These are phyloP conservation scores for Argyresthia albistria DNA, from an alignment of 2,888 invertebrate species.

Conservation along the genomic window DNA sequence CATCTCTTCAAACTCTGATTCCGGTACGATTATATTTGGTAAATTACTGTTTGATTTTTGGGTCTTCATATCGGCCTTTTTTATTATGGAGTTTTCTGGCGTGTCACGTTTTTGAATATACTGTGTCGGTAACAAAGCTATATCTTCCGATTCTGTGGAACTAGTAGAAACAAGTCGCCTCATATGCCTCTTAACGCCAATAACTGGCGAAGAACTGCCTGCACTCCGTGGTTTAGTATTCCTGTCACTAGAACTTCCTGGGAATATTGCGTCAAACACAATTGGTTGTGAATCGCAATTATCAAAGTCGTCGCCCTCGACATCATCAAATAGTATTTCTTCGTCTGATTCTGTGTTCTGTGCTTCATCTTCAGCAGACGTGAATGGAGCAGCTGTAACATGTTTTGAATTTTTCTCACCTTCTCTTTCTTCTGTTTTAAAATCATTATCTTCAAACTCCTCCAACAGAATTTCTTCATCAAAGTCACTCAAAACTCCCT, in stretches of 20 bases:
- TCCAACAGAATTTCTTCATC: constrained; percentile 23
- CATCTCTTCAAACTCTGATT: constrained; percentile 18
- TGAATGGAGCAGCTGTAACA: background rate
- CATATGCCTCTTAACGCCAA: constrained; percentile 9
- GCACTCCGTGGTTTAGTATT: background rate
- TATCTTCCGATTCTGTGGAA: constrained; percentile 39
- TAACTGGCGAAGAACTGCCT: background rate
- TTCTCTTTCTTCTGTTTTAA: background rate
- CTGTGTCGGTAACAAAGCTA: constrained; percentile 29
- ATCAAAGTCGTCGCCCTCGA: constrained; percentile 26
- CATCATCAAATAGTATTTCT: constrained; percentile 39
- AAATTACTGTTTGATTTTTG: background rate
- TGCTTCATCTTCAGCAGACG: background rate
- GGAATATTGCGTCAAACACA: constrained; percentile 24
- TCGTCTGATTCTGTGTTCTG: background rate
- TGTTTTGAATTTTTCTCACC: background rate
- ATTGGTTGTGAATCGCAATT: constrained; percentile 37
- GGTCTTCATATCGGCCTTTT: background rate
- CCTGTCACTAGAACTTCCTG: constrained; percentile 7
- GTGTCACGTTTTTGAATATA: constrained; percentile 15
- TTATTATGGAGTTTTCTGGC: constrained; percentile 1
- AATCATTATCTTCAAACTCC: constrained; percentile 4
- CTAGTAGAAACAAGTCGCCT: constrained; percentile 21
- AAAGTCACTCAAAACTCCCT: constrained; percentile 24
- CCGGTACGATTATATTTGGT: background rate